Evolutionary conservation across 2,888 invertebrate genomes (phyloP).

Genomic region (Limnephilus lunatus): DNA sequence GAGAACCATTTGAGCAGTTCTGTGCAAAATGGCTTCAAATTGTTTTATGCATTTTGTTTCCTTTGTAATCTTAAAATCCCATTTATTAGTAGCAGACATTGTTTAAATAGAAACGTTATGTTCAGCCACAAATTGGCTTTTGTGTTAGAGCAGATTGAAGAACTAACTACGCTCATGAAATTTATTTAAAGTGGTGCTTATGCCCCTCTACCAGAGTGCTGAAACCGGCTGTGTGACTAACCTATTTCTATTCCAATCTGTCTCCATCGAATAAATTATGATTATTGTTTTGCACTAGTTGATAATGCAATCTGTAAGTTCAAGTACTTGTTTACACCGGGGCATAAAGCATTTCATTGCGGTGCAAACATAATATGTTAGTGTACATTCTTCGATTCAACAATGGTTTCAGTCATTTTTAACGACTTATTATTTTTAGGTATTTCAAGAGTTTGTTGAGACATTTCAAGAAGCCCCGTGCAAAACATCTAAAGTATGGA

Average conservation of each 20-base stretch:
- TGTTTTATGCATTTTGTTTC: not conserved
- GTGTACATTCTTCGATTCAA: not conserved
- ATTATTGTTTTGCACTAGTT: constrained; percentile 2
- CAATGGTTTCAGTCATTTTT: not conserved
- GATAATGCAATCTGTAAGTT: not conserved
- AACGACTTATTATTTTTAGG: constrained; percentile 75
- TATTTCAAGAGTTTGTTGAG: constrained; percentile 97
- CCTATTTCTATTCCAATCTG: not conserved
- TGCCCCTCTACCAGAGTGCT: not conserved
- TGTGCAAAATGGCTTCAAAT: not conserved
- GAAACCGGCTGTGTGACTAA: not conserved
- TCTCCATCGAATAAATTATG: not conserved
- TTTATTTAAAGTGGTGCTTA: not conserved
- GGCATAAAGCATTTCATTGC: not conserved
- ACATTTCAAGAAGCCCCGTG: constrained; percentile 94
- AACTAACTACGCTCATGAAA: not conserved
- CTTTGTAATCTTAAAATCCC: not conserved
- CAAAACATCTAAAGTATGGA: constrained; percentile 93
- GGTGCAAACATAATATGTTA: not conserved
- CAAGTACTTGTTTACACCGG: not conserved
- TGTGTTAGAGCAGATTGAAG: not conserved
- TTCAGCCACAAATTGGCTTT: not conserved
- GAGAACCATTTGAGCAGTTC: not conserved
- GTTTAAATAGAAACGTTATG: not conserved
- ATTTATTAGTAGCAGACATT: not conserved